Evolutionary conservation across 2,888 invertebrate genomes (phyloP).

Genomic region (Drosophila diplacantha): DNA sequence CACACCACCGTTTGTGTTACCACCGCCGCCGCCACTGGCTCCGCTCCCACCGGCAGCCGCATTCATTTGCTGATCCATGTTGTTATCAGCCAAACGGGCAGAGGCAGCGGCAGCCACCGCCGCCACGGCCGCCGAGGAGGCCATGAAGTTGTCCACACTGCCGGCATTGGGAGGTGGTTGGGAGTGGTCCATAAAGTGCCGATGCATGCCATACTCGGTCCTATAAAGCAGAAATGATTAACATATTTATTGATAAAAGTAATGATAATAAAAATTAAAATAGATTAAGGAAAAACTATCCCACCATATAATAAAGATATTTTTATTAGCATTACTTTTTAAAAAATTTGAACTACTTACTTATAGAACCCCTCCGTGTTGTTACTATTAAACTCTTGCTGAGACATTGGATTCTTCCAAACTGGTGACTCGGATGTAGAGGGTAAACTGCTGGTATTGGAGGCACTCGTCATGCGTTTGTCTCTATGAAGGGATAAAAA

Average conservation of each 20-base stretch:
- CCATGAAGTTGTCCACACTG: conserved; percentile 76
- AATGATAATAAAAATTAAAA: no score
- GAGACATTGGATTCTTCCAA: conserved; percentile 78
- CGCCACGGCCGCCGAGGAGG: conserved; percentile 75
- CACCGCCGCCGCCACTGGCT: conserved; percentile 62
- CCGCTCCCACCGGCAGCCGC: conserved; percentile 63
- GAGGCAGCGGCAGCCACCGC: conserved; percentile 74
- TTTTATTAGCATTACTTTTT: background rate
- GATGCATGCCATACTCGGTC: conserved; percentile 77
- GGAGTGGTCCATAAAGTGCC: conserved; percentile 77
- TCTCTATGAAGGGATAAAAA: conserved; percentile 57
- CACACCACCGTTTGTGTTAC: conserved; percentile 71
- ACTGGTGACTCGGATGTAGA: conserved; percentile 77
- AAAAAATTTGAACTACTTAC: conserved; percentile 43
- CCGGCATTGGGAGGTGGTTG: conserved; percentile 74
- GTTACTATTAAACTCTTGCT: conserved; percentile 77
- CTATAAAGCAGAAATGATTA: conserved; percentile 36
- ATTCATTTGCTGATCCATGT: conserved; percentile 75
- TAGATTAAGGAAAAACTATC: background rate
- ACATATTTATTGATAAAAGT: no score
- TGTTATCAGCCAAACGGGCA: conserved; percentile 74
- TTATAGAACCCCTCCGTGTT: conserved; percentile 77
- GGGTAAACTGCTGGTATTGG: conserved; percentile 76
- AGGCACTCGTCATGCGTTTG: conserved; percentile 77
- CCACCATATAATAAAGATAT: background rate